Conservation (phyloP, 2,888 invertebrate genomes). For the Aleiodes testaceus region DNA sequence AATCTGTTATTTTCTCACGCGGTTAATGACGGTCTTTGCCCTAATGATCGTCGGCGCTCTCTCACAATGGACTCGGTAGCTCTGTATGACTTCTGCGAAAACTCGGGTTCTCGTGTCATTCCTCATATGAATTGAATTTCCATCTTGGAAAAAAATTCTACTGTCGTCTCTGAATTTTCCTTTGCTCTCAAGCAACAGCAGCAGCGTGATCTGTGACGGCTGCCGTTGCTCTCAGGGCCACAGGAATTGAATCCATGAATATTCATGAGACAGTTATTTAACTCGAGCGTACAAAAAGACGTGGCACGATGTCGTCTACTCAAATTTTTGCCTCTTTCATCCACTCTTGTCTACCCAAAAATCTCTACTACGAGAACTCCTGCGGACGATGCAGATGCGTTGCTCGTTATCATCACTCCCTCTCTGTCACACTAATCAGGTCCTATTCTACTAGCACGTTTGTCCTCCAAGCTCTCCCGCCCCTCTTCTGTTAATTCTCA, state of each 20-base stretch:
- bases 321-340: background rate
- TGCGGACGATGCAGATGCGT: conserved; percentile 44
- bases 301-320: conserved; percentile 33
- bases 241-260: conserved; percentile 56
- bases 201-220: conserved; percentile 42
- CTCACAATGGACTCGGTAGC: conserved; percentile 28
- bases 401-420: conserved; percentile 32
- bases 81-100: conserved; percentile 58
- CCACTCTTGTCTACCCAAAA: conserved; percentile 29
- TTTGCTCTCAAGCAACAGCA: conserved; percentile 43
- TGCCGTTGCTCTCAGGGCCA: conserved; percentile 32
- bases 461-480: conserved; percentile 9
- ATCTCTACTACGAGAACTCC: conserved; percentile 42
- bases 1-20: conserved; percentile 58
- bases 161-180: too few species aligned
- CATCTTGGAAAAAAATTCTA: too few species aligned
- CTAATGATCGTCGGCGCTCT: conserved; percentile 51
- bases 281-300: conserved; percentile 54
- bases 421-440: background rate
- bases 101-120: conserved; percentile 8
- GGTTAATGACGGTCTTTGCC: conserved; percentile 56
- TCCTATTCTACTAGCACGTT: conserved; percentile 19
- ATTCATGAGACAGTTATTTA: conserved; percentile 62
- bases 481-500: conserved; percentile 15
- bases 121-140: too few species aligned